A percentile compares a stretch with the other conserved stretches of the same genome.
phyloP scores from a whole-genome alignment of 2,888 invertebrate species.

The Andrena chrysosceles region DNA sequence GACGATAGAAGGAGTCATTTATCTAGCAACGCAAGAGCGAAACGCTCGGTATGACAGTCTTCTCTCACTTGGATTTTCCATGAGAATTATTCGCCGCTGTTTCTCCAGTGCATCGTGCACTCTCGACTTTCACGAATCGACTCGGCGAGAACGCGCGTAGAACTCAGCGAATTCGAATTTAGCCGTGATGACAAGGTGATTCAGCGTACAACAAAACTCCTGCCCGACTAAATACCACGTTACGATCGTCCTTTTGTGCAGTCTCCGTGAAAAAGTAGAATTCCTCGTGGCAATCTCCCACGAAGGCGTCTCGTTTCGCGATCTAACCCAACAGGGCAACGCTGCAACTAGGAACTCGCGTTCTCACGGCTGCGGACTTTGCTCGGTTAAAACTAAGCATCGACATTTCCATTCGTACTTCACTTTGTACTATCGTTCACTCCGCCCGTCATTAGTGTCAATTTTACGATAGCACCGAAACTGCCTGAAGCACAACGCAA shows the following conservation, averaged over 20 bases:
- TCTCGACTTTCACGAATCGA: neutral
- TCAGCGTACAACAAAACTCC: constrained; percentile 2
- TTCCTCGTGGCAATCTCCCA: constrained; percentile 66
- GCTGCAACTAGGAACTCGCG: constrained; percentile 32
- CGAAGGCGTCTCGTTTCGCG: constrained; percentile 58
- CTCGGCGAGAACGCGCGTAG: neutral
- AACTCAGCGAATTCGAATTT: neutral
- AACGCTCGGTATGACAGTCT: too few relatives aligned
- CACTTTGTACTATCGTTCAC: neutral
- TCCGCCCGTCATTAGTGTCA: neutral
- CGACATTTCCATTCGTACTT: constrained; percentile 13
- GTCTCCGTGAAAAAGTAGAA: constrained; percentile 47
- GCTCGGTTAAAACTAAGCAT: neutral
- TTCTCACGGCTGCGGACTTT: constrained; percentile 61
- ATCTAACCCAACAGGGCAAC: constrained; percentile 50
- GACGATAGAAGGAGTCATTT: too few relatives aligned
- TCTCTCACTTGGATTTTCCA: neutral
- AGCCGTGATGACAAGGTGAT: neutral
- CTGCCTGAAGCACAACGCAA: neutral
- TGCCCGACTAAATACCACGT: constrained; percentile 36
- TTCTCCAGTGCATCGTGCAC: neutral
- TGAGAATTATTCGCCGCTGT: neutral
- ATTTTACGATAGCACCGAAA: constrained; percentile 12
- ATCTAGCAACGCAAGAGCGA: too few relatives aligned
- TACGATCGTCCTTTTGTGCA: constrained; percentile 41